These are phyloP conservation scores for Umimayanthus chanpuru DNA, from an alignment of 92 coral and sea anemone genomes.

Conservation along the genomic window DNA sequence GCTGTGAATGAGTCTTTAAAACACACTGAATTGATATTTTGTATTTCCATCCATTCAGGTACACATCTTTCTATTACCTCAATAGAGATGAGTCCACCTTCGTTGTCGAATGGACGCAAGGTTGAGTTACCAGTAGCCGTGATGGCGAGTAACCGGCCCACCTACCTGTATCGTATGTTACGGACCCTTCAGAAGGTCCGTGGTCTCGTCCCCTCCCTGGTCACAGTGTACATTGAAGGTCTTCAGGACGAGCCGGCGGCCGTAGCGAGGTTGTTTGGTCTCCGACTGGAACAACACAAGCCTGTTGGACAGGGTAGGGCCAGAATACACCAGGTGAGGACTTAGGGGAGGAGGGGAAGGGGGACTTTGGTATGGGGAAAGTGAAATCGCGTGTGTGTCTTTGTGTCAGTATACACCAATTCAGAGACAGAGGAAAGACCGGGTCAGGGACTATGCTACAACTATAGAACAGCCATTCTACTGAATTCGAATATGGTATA, in stretches of 20 bases:
- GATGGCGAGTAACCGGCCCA: slow-evolving; percentile 84
- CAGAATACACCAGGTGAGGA: slow-evolving; percentile 73
- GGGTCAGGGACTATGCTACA: too few species aligned
- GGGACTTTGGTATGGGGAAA: background rate
- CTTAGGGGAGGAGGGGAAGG: background rate
- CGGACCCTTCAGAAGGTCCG: slow-evolving; percentile 63
- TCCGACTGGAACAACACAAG: slow-evolving; percentile 64
- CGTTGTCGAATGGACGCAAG: slow-evolving; percentile 64
- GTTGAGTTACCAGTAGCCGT: slow-evolving; percentile 69
- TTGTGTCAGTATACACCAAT: too few species aligned
- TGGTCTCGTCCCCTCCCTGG: slow-evolving; percentile 72
- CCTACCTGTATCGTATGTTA: slow-evolving; percentile 80
- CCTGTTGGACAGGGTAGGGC: slow-evolving; percentile 64
- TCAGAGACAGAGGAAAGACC: too few species aligned
- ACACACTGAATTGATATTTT: background rate
- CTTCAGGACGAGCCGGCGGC: slow-evolving; percentile 74
- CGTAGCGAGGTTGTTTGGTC: slow-evolving; percentile 63
- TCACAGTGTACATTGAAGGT: slow-evolving; percentile 80
- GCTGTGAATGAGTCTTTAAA: too few species aligned
- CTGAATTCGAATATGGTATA: too few species aligned
- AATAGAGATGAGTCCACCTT: slow-evolving; percentile 63
- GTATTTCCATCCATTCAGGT: slow-evolving; percentile 47
- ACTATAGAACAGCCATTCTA: too few species aligned
- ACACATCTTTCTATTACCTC: slow-evolving; percentile 24
- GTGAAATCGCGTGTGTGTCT: background rate